Percentiles rank a stretch among this genome's conserved stretches.
Evolutionary conservation across 2,113 vertebrate species (phyloP).

Genomic region (Calyptommatus sinebrachiatus): DNA sequence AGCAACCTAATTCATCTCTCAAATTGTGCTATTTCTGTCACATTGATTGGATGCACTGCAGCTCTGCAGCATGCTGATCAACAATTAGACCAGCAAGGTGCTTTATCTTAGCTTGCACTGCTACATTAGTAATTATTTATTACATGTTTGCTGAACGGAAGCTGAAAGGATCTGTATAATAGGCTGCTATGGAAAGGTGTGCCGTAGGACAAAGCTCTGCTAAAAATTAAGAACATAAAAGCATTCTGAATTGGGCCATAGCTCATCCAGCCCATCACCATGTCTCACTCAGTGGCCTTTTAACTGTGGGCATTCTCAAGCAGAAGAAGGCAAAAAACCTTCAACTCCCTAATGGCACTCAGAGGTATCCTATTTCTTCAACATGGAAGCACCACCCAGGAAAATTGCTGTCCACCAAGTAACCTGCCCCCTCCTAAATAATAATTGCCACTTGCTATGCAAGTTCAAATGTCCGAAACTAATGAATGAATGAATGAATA

Average conservation of each 20-base stretch:
- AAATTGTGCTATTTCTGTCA: constrained; percentile 15
- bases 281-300: too few relatives aligned
- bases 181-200: neutral
- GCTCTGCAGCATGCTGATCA: constrained; percentile 14
- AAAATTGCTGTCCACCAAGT: neutral
- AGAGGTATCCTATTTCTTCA: too few relatives aligned
- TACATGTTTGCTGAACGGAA: neutral
- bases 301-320: too few relatives aligned
- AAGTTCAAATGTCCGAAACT: too few relatives aligned
- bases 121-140: neutral
- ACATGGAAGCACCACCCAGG: too few relatives aligned
- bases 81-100: constrained; percentile 21
- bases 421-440: neutral
- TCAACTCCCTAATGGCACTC: too few relatives aligned
- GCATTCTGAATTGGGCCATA: too few relatives aligned
- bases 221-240: neutral
- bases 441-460: neutral
- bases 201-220: neutral
- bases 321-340: too few relatives aligned
- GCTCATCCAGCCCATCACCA: too few relatives aligned
- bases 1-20: constrained; percentile 13
- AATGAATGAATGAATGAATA: too few relatives aligned
- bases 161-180: neutral
- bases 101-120: neutral
- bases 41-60: neutral